These are phyloP conservation scores for Nezara viridula DNA, from an alignment of 2,888 invertebrate genomes.

Conservation along the genomic window DNA sequence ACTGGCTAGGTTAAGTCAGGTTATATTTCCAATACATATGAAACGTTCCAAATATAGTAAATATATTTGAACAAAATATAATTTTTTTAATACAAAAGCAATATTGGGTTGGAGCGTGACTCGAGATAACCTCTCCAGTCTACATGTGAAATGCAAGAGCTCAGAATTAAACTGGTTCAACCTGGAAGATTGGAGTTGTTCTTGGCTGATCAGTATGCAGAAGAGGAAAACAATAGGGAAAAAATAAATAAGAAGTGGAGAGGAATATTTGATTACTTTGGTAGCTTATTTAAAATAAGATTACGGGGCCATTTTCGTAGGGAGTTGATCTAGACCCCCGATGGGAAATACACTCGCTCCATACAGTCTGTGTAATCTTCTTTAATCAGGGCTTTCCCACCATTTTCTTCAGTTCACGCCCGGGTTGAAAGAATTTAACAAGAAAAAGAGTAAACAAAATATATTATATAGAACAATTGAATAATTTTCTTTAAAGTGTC, in stretches of 20 bases:
- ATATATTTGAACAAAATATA: neutral
- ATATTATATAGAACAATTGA: neutral
- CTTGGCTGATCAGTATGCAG: neutral
- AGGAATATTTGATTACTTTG: slow-evolving; percentile 16
- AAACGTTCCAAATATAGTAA: no score
- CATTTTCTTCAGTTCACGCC: neutral
- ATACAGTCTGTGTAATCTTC: neutral
- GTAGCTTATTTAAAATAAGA: neutral
- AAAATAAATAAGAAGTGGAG: neutral
- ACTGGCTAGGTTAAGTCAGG: no score
- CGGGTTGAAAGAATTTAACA: neutral
- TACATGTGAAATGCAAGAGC: neutral
- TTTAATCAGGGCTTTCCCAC: neutral
- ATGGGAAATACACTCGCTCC: slow-evolving; percentile 1
- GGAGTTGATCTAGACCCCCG: neutral
- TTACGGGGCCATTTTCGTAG: neutral
- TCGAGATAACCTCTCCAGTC: neutral
- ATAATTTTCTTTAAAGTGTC: no score
- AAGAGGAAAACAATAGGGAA: neutral
- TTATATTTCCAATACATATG: no score
- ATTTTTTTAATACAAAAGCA: neutral
- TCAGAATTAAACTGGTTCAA: neutral
- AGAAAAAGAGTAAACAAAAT: neutral
- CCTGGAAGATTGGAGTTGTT: slow-evolving; percentile 7
- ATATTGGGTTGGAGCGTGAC: neutral